Evolutionary conservation across 2,113 vertebrate genomes (phyloP), one percentile per base, ranked within the genome.

Genomic region (Clarias macrocephalus): DNA sequence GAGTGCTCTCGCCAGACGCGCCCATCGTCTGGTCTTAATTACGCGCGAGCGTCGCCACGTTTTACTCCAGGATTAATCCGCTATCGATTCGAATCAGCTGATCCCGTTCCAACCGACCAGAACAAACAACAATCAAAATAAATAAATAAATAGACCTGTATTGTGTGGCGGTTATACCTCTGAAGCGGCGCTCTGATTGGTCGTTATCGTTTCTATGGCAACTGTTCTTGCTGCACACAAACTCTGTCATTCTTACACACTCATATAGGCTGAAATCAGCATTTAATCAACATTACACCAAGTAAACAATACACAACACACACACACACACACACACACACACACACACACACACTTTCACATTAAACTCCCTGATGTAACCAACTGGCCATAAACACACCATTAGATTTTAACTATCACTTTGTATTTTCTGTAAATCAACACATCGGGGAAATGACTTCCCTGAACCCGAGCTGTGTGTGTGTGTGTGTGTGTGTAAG

Each of bases 401-500:
- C 54, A 84, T 77, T 28, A 84, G 66, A 73, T 52, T 73, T 84
- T 84, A 84, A 72, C 83, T n/a, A 30, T 60, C 37, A 37, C 15
- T 23, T 56, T 56, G 68, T 84, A 56, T 84, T 37, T 75, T 52
- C 56, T 52, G 62, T 52, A 54, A 68, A 83, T 83, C 63, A 83
- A 83, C 81, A 68, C 25, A 83, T 42, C 30, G 42, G 42, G 80
- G 66, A 73, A 77, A 70, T 70, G 62, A 28, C 42, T 79, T 23
- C 70, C 23, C 85, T 84, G 76, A 84, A 80, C 76, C 13, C 37
- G 62, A 57, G 30, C 25, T 23, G 65, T 25, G 63, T 80, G 85
- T 52, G 83, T n/a, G 59, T 48, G n/a, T 54, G 84, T 75, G 56
- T 85, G 84, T 62, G 48, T 85, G 85, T 87, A 28, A 83, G 72